A percentile compares a stretch with the other conserved stretches of the same genome.
These are phyloP conservation scores for Tetramorium parvispinum DNA, from an alignment of 1,140 invertebrate species.

Conservation along the genomic window DNA sequence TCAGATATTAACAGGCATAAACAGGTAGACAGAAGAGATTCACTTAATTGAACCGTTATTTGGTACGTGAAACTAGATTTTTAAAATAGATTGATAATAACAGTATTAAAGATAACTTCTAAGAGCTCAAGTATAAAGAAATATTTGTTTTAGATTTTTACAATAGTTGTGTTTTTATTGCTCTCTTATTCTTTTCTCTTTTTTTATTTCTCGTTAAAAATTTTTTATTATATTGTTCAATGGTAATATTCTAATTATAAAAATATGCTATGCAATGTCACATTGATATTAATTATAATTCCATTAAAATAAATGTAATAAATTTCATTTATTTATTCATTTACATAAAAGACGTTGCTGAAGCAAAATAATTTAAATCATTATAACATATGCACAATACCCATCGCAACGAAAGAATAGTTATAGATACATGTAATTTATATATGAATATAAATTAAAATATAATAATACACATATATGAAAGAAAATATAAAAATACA, in stretches of 20 bases:
- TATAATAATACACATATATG: not conserved
- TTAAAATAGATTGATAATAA: not conserved
- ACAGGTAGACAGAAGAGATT: not conserved
- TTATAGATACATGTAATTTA: too few relatives aligned
- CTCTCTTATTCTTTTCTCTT: not conserved
- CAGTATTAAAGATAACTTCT: not conserved
- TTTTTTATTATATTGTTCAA: not conserved
- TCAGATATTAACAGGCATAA: too few relatives aligned
- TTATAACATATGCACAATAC: too few relatives aligned
- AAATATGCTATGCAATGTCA: too few relatives aligned
- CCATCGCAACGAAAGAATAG: too few relatives aligned
- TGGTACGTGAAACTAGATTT: not conserved
- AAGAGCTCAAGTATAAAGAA: not conserved
- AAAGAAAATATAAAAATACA: not conserved
- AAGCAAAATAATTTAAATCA: too few relatives aligned
- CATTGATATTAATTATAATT: not conserved
- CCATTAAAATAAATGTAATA: not conserved
- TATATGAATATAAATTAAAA: not conserved
- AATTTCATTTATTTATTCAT: not conserved
- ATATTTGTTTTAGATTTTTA: not conserved
- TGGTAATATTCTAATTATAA: not conserved
- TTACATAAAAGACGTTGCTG: not conserved
- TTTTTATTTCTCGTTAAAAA: not conserved
- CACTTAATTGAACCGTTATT: conserved; percentile 39
- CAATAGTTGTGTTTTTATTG: not conserved